Base-by-base conservation (phyloP, 2,888 invertebrate species). In the Acrobeloides nanus region DNA sequence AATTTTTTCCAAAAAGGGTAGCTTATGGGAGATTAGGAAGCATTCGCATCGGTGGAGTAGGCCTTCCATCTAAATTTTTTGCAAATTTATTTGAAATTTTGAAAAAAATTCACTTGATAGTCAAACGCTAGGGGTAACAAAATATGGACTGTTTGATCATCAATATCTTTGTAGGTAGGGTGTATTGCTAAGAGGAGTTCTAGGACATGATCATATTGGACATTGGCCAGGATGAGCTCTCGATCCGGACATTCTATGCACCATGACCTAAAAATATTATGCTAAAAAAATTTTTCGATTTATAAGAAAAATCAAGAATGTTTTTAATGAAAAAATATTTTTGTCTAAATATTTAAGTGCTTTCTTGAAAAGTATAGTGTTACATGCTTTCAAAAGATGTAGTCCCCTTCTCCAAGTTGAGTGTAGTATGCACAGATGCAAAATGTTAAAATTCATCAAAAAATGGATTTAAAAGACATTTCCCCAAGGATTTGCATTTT, bases 121-220 rank as follows among this genome's bases (percentile, higher is more conserved):
- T 72, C 72, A 46, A 64, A 73, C n/a, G 71, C 72, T 37, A 72
- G 51, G 6, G 72, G 72, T 7, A 72, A 54, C 3, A 72, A 55
- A 21, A 66, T 53, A 41, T 72, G 71, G 24, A 72, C 68, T 21
- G 66, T 66, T 43, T 72, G 67, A 40, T 72, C 72, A 44, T 71
- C 70, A 27, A 72, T 57, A 23, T 51, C 55, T 37, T 73, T 72
- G 43, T 72, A 73, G 2, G 68, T 69, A 10, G 72, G 72, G 56
- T 73, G 73, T 21, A 72, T 73, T 46, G 71, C 72, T 39, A 62
- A 61, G 12, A 72, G 48, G 61, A 73, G 59, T 49, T 72, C 72
- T 37, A 70, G 40, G 0, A 72, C 66, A 40, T 72, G 66, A 7
- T 70, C 69, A 39, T 72, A 72, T 41, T 68, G 66, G 18, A 69